These are phyloP conservation scores for Vidua macroura DNA, from an alignment of 2,113 vertebrate species.

Conservation along the genomic window DNA sequence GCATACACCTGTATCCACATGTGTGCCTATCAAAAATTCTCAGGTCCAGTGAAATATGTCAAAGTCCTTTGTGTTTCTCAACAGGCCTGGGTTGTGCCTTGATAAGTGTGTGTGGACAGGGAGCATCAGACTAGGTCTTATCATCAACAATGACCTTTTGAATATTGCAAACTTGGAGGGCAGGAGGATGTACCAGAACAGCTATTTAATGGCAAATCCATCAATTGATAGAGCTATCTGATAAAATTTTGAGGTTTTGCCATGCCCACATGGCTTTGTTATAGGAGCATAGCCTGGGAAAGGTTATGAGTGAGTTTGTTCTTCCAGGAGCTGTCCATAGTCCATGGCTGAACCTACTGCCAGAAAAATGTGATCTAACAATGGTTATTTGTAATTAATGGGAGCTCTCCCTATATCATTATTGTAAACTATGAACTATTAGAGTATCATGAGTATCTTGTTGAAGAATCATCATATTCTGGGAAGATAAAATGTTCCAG, in stretches of 20 bases:
- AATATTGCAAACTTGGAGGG: neutral
- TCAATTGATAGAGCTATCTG: neutral
- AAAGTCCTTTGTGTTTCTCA: neutral
- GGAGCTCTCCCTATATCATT: neutral
- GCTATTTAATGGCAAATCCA: neutral
- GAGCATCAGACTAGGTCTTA: neutral
- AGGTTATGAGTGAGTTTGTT: neutral
- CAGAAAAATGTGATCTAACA: neutral
- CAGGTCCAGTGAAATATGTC: neutral
- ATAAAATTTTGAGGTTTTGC: neutral
- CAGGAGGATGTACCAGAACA: neutral
- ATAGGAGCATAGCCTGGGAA: neutral
- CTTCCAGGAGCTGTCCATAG: slow-evolving; percentile 21
- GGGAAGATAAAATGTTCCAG: neutral
- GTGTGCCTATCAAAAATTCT: neutral
- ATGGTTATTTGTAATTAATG: neutral
- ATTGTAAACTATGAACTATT: neutral
- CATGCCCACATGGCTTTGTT: accelerated
- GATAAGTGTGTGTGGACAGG: neutral
- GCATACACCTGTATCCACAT: neutral
- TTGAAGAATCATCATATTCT: neutral
- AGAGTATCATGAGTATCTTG: neutral
- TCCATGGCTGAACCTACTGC: neutral
- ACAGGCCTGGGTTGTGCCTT: no score
- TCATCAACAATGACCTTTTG: neutral